Base-by-base conservation (phyloP, 2,888 invertebrate species). In the Horisme vitalbata region DNA sequence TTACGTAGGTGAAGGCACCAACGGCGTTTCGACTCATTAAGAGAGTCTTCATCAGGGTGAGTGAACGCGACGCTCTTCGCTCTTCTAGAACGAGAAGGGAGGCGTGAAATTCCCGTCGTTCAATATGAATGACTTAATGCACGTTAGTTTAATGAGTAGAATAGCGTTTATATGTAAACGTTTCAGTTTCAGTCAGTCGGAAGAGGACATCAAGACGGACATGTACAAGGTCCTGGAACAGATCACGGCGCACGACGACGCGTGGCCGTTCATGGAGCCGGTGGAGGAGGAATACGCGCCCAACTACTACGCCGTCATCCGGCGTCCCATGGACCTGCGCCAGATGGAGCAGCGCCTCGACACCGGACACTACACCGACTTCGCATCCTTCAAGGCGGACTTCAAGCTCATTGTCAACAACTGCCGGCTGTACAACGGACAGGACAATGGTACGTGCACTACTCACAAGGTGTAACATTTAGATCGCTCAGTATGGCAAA, bases 271-370 rank as follows among this genome's bases (percentile, higher is more conserved):
- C 81, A 92, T 95, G 74, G 96, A 97, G 71, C 96, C 97, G 0
- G 97, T 98, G 1, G 96, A 97, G 66, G 97, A 97, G 73, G 95
- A 96, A 69, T 96, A 95, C 74, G 97, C 97, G 0, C 97, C 98
- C 0, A 95, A 95, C 78, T 95, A 94, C 73, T 94, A 94, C 69
- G 91, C 94, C 0, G 93, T 94, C 15, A 94, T 94, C 26, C 79
- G 94, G 57, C 91, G 93, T 57, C 97, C 97, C 0, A 97, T 97
- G 96, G 96, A 97, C 79, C 90, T 97, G 36, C 92, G 93, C 47
- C 94, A 94, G 68, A 97, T 97, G 95, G 96, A 97, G 75, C 95
- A 96, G 57, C 93, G 96, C 57, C 90, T 97, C 3, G 96, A 96
- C 69, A 92, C 91, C 61, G 95, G 96, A 14, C 93, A 93, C 65